A percentile compares a stretch with the other conserved stretches of the same genome.
phyloP scores from a whole-genome alignment of 2,888 invertebrate species.

The Drosophila robusta region DNA sequence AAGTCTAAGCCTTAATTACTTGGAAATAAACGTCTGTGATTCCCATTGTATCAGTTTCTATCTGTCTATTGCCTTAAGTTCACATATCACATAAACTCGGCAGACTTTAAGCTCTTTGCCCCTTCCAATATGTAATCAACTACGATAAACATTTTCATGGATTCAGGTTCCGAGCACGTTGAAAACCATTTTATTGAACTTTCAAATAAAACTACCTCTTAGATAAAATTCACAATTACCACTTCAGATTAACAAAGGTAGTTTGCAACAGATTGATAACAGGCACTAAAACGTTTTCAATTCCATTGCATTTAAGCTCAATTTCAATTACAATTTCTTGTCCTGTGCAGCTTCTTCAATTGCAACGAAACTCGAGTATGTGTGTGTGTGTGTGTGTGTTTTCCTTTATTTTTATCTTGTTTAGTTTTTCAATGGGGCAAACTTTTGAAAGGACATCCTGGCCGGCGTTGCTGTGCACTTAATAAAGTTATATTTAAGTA shows the following conservation, averaged over 20 bases:
- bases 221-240: constrained; percentile 9
- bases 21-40: too few relatives aligned
- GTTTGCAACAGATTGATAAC: constrained; percentile 50
- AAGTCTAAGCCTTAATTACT: too few relatives aligned
- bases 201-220: neutral
- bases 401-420: constrained; percentile 6
- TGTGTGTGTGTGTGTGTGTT: constrained; percentile 2
- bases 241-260: constrained; percentile 31
- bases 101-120: neutral
- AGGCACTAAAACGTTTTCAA: constrained; percentile 30
- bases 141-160: too few relatives aligned
- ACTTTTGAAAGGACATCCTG: constrained; percentile 48
- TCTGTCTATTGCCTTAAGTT: neutral
- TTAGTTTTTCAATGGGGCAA: constrained; percentile 10
- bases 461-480: constrained; percentile 48
- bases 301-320: constrained; percentile 23
- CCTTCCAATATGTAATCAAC: neutral
- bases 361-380: constrained; percentile 8
- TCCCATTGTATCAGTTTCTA: neutral
- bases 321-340: constrained; percentile 40
- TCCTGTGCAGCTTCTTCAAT: constrained; percentile 6
- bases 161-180: too few relatives aligned
- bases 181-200: neutral
- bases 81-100: neutral
- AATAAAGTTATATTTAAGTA: constrained; percentile 69